Conservation (phyloP, 1,140 invertebrate species). For the Apis dorsata region DNA sequence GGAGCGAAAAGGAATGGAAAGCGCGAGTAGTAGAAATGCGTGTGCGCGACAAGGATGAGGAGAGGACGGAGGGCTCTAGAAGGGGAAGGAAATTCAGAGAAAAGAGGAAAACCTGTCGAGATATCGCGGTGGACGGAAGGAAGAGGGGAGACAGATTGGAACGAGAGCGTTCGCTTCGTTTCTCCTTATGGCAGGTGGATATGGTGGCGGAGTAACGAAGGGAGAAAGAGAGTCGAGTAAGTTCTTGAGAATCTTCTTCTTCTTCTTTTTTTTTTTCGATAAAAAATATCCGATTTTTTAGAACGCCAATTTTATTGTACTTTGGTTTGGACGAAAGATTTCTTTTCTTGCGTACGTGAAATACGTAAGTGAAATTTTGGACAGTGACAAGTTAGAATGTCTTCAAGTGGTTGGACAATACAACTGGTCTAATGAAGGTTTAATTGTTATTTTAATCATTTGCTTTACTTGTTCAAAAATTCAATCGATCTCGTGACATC, state of each 20-base stretch:
- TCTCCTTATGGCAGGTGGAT: background rate
- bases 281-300: no score
- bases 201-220: background rate
- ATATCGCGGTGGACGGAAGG: background rate
- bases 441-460: no score
- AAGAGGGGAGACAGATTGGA: background rate
- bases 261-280: background rate
- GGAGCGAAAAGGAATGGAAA: conserved; percentile 42
- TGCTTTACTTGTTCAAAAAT: no score
- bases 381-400: no score
- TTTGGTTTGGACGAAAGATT: no score
- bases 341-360: no score
- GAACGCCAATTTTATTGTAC: no score
- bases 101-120: conserved; percentile 34
- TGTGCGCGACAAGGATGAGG: background rate
- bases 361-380: no score
- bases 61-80: background rate
- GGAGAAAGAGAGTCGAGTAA: background rate
- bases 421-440: no score
- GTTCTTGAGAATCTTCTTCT: background rate
- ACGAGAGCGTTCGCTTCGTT: background rate
- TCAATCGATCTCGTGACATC: no score
- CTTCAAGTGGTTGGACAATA: no score
- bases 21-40: conserved; percentile 16
- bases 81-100: conserved; percentile 19